Evolutionary conservation across 2,888 invertebrate genomes (phyloP), one percentile per base, ranked within the genome.

Genomic region (Apeira syringaria): DNA sequence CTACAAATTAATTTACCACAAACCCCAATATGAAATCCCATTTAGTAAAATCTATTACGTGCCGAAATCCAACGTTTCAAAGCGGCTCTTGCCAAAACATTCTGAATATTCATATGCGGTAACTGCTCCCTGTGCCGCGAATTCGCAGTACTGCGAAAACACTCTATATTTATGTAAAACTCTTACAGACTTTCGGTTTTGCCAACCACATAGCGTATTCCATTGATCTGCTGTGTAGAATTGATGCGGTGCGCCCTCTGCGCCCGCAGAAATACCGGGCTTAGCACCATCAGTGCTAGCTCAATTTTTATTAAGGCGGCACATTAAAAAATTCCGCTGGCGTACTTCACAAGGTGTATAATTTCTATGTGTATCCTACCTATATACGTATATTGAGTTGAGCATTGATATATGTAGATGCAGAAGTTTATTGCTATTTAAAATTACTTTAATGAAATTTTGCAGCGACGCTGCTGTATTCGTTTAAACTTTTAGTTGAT

Each of bases 81-180:
- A 41, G 44, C 47, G 48, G 47, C 50, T 46, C 54, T 59, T 61
- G 50, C 53, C 47, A 59, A 60, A 64, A 63, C 53, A 62, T 51
- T 60, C 55, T 60, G 61, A 66, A 68, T 68, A 64, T 64, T 68
- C 63, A 70, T 65, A 53, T 39, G 42, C 47, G 47, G 56, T 59
- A 59, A 59, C 54, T 47, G 56, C 31, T 45, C 32, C 27, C 38
- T 9, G 20, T 15, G 33, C 33, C 31, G 36, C 8, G 27, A 22
- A 9, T 18, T 15, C 36, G 37, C 15, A 13, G 6, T 6, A 3
- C 24, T n/a, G 8, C 9, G 33, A 26, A 34, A 44, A 49, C 37
- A 34, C 47, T 43, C 29, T 44, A 37, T 45, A 45, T 53, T 46
- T 34, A 43, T 42, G 46, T 38, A 34, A 38, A 48, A 44, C 31